A percentile compares a stretch with the other conserved stretches of the same genome.
Conservation (phyloP, 2,888 invertebrate species). For the Aradus depressus region DNA sequence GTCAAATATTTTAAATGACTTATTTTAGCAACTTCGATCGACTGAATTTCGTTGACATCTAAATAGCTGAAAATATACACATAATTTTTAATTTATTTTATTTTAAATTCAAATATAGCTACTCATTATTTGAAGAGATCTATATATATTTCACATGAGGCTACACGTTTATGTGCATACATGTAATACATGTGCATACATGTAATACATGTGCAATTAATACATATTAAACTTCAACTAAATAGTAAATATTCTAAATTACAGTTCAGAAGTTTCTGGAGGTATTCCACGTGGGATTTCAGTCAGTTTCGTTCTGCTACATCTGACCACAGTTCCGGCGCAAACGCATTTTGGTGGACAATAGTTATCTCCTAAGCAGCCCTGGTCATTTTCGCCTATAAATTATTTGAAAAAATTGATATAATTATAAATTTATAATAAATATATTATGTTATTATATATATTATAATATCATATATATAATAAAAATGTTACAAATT, state of each 20-base stretch:
- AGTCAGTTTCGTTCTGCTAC: constrained; percentile 68
- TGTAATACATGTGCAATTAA: background rate
- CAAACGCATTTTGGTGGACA: constrained; percentile 85
- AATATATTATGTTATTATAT: no score
- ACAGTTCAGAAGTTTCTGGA: constrained; percentile 84
- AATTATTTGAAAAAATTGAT: no score
- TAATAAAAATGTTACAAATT: no score
- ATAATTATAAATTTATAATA: no score
- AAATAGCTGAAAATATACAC: constrained; percentile 51
- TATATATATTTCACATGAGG: background rate
- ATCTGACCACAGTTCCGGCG: constrained; percentile 82
- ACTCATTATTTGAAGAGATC: background rate
- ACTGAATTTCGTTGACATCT: constrained; percentile 87
- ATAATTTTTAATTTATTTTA: background rate
- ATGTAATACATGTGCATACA: background rate
- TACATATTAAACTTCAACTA: background rate
- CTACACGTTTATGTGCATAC: background rate
- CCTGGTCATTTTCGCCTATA: constrained; percentile 59
- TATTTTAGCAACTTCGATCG: constrained; percentile 71
- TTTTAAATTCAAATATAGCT: background rate
- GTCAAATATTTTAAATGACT: constrained; percentile 77
- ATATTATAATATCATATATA: no score
- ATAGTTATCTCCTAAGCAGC: constrained; percentile 79
- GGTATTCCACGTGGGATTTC: constrained; percentile 81
- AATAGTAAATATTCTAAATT: constrained; percentile 34